phyloP scores from a whole-genome alignment of 2,888 invertebrate genomes.

The Lasioglossum calceatum region DNA sequence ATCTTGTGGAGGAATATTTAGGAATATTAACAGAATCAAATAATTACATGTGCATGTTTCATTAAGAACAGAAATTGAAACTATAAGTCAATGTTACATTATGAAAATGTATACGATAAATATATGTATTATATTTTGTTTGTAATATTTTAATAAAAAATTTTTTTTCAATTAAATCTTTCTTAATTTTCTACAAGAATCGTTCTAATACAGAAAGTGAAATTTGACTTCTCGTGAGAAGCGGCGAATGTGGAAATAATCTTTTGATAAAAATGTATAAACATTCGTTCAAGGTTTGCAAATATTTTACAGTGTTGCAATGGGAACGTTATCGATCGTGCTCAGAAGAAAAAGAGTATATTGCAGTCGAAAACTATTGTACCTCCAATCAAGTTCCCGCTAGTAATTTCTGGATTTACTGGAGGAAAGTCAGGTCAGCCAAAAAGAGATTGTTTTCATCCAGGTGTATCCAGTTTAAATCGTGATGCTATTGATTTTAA shows the following conservation, averaged over 20 bases:
- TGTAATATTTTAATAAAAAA: constrained; percentile 44
- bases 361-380: constrained; percentile 80
- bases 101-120: constrained; percentile 7
- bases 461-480: constrained; percentile 90
- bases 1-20: constrained; percentile 75
- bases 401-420: constrained; percentile 78
- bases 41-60: constrained; percentile 28
- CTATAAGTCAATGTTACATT: constrained; percentile 3
- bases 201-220: not conserved
- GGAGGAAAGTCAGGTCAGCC: constrained; percentile 84
- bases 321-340: constrained; percentile 81
- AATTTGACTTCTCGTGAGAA: not conserved
- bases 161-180: constrained; percentile 7
- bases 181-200: constrained; percentile 16
- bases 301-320: constrained; percentile 77
- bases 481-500: constrained; percentile 88
- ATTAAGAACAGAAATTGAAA: constrained; percentile 18
- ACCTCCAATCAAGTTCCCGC: constrained; percentile 76
- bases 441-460: constrained; percentile 95
- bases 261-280: not conserved
- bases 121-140: constrained; percentile 10
- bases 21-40: constrained; percentile 62
- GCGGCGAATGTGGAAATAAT: not conserved
- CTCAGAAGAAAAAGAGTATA: constrained; percentile 81
- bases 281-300: not conserved